phyloP scores from a whole-genome alignment of 2,888 invertebrate genomes.

The Epinotia demarniana region DNA sequence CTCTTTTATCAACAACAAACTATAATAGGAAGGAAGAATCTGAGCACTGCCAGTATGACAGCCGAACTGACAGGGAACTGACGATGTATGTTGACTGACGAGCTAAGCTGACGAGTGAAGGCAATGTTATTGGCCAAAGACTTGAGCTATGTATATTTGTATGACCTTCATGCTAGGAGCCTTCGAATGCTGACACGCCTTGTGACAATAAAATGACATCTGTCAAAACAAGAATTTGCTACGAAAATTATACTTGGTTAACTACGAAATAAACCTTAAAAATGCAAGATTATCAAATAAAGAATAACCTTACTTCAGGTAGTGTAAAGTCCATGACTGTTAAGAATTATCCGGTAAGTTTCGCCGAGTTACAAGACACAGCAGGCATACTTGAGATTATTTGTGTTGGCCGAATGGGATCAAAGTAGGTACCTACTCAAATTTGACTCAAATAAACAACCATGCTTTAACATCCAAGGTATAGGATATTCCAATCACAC shows the following conservation, averaged over 20 bases:
- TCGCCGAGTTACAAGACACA: neutral
- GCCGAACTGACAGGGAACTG: too few relatives aligned
- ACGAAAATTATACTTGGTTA: constrained; percentile 19
- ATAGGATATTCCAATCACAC: neutral
- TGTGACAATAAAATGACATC: neutral
- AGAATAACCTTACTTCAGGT: constrained; percentile 53
- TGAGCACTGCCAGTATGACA: too few relatives aligned
- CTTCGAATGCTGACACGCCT: neutral
- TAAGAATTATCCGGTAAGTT: constrained; percentile 60
- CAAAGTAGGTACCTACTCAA: too few relatives aligned
- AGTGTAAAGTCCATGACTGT: constrained; percentile 59
- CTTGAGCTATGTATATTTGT: neutral
- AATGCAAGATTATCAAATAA: constrained; percentile 46
- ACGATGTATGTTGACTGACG: too few relatives aligned
- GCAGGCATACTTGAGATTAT: too few relatives aligned
- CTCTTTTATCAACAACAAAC: too few relatives aligned
- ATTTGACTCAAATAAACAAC: too few relatives aligned
- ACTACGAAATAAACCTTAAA: neutral
- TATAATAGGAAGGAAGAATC: too few relatives aligned
- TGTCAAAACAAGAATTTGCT: constrained; percentile 31
- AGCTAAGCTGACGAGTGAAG: neutral
- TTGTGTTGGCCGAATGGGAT: neutral
- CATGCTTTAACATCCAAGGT: too few relatives aligned
- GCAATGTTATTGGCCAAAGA: neutral
- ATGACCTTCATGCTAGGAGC: neutral